Evolutionary conservation across 2,797 vertebrate species (phyloP).

Genomic region (Sternarchorhynchus goeldii): DNA sequence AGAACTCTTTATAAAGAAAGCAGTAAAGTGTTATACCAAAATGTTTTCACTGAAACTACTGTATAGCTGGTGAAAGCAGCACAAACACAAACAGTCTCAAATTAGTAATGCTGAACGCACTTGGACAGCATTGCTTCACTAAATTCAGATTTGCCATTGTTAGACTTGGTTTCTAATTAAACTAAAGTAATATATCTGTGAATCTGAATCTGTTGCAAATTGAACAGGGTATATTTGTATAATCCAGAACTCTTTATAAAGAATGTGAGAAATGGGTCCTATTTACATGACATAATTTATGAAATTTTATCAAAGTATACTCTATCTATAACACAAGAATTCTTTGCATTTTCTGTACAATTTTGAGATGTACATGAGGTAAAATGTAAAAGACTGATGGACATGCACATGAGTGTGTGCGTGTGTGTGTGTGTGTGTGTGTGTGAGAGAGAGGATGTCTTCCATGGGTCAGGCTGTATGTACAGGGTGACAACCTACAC

Average conservation of each 20-base stretch:
- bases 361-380: constrained; percentile 16
- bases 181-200: too few species aligned
- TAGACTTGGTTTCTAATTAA: too few species aligned
- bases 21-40: neutral
- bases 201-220: too few species aligned
- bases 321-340: too few species aligned
- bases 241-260: too few species aligned
- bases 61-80: neutral
- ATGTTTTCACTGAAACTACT: neutral
- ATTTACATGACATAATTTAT: too few species aligned
- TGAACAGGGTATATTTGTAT: too few species aligned
- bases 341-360: neutral
- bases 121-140: neutral
- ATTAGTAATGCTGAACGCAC: neutral
- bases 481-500: constrained; percentile 42
- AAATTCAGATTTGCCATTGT: neutral
- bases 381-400: constrained; percentile 2
- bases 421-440: constrained; percentile 36
- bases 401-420: constrained; percentile 22
- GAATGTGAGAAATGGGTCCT: too few species aligned
- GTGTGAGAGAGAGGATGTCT: constrained; percentile 22
- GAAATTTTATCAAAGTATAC: too few species aligned
- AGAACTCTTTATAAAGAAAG: too few species aligned
- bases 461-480: constrained; percentile 44
- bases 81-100: neutral